Evolutionary conservation across 53 echinoderm and acorn worm genomes (phyloP).

Genomic region (Zoroaster sp.): DNA sequence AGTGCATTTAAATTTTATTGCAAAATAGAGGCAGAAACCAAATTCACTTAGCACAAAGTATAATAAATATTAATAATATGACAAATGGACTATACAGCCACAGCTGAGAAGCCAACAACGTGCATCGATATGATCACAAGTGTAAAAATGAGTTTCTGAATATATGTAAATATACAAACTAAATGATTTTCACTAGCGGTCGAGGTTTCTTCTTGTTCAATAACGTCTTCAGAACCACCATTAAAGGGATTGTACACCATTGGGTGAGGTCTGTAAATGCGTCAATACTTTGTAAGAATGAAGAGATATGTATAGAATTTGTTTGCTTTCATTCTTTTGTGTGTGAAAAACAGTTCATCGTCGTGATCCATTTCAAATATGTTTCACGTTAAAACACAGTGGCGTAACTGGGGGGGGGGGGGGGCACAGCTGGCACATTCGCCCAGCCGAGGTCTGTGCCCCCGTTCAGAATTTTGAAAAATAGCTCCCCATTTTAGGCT

Average conservation of each 20-base stretch:
- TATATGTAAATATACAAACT: background rate
- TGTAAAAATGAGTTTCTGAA: background rate
- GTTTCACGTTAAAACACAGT: no score
- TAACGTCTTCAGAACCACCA: background rate
- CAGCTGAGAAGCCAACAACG: background rate
- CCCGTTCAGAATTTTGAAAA: no score
- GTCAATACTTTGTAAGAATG: no score
- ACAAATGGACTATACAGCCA: background rate
- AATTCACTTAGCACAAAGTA: slow-evolving; percentile 29
- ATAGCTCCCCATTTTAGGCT: no score
- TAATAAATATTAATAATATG: slow-evolving; percentile 12
- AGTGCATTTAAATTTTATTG: slow-evolving; percentile 42
- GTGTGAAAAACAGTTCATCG: no score
- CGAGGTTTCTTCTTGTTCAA: background rate
- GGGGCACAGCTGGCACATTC: no score
- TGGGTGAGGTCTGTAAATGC: background rate
- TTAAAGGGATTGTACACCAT: background rate
- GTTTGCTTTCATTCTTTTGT: background rate
- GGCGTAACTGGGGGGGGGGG: no score
- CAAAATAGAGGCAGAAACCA: slow-evolving; percentile 50
- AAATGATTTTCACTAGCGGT: background rate
- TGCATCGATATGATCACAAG: background rate
- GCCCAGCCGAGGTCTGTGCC: no score
- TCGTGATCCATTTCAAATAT: no score
- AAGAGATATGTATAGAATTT: background rate